Evolutionary conservation across 2,888 invertebrate species (phyloP), one percentile per base, ranked within the genome.

Genomic region (Macrophya alboannulata): DNA sequence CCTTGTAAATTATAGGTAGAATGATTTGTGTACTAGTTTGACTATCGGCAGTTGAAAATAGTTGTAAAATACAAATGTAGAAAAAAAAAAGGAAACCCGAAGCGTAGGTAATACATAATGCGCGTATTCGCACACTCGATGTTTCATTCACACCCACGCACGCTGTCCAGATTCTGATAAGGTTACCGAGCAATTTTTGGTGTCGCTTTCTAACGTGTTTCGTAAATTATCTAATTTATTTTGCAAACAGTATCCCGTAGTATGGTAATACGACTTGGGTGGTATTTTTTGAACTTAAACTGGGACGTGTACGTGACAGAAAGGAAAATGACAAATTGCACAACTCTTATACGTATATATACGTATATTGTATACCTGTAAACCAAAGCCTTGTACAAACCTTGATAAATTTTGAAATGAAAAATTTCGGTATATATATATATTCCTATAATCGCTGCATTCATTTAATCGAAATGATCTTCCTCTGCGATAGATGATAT

Each of bases 291-390:
- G 45, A 68, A 81, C 48, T 83, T 37, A 71, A 83, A 62, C 83
- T 83, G 83, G 83, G 83, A 68, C 83, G 83, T 37, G 83, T 68
- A 83, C 83, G 83, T 83, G 83, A 83, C 45, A 48, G 51, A 83
- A 83, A 71, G 65, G 71, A 83, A 83, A 83, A 83, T 59, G 68
- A 51, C 83, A 51, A 62, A 45, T 81, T 81, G 62, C 81, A 62
- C 81, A 81, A 62, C 45, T 81, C 21, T 1, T 43, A 55, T 21
- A 31, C 17, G 15, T 15, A 9, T 48, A 48, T 48, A 4, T 48
- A 48, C 31, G 4, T 48, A 48, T n/a, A 62, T 17, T 31, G 3
- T 31, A 31, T 31, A 31, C 31, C 1, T 31, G 3, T 31, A 31
- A 71, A 21, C 48, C 48, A 12, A 76, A 48, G 76, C 21, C 25